Evolutionary conservation across 2,113 vertebrate species (phyloP), one percentile per base, ranked within the genome.

Genomic region (Seriola dumerili): DNA sequence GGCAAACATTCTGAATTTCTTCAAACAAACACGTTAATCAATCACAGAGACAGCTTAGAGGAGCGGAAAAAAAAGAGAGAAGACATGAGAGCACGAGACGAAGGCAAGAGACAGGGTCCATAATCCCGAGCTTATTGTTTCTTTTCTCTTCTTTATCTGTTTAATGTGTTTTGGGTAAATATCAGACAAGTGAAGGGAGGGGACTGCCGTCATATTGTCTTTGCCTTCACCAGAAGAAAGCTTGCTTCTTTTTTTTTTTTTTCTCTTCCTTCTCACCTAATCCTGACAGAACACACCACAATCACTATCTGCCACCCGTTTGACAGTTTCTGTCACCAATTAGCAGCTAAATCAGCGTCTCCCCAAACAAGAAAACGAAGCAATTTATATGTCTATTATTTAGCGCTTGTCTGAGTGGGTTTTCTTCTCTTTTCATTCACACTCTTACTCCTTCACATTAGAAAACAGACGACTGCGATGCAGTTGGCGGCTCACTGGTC

Each of bases 251-350:
- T 82, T 78, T 83, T 78, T 80, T 76, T 65, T 83, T 82, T 78
- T 83, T 79, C 46, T 83, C 52, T 69, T 85, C 85, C 78, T 84
- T 97, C 96, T 96, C 97, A 97, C 97, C 96, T 97, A 96, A 95
- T 96, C 96, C 94, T 95, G 95, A 96, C 96, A 96, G 97, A 96
- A 97, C 96, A 95, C 95, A 95, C 96, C 79, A 92, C 95, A 94
- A 96, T 96, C 96, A 95, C 96, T 96, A 96, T 95, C 96, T 98
- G 97, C 96, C 97, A 97, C 95, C 96, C 97, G 91, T 96, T 97
- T 99, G 98, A 99, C 98, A 99, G 98, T 96, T 99, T 98, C 97
- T 99, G 98, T 99, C 98, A 98, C 97, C 98, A 99, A 99, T 99
- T 99, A 99, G 97, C 97, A 97, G 96, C 96, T 97, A 98, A 99